Base-by-base conservation (phyloP, 1,140 invertebrate species). In the Cydia splendana region DNA sequence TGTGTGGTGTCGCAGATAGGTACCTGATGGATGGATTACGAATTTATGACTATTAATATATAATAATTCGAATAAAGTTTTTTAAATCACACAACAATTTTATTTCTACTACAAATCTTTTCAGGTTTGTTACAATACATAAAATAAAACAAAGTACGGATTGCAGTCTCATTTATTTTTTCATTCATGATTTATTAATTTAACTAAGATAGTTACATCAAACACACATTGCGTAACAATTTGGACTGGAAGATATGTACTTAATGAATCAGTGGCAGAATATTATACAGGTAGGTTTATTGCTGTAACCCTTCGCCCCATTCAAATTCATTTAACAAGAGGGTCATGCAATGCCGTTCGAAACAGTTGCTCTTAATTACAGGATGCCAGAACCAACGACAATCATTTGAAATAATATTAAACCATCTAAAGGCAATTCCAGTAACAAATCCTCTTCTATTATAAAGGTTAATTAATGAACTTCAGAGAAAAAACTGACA, bases 161-260 rank as follows among this genome's bases (percentile, higher is more conserved):
- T 87, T 91, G 90, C 91, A 93, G 91, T 93, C 91, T 93, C 88
- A 90, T 93, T 91, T 91, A 88, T 87, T 91, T 91, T 88, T 62
- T 42, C n/a, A 62, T 88, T 91, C 83, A 80, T 85, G 80, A 87
- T 87, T 81, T 88, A 88, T 87, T 87, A 79, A 84, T 84, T 85
- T 82, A 89, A 90, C 88, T 91, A 89, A 91, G 85, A 88, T 87
- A 88, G 85, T 85, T 91, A 91, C 88, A 91, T 88, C 86, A 88
- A 91, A 93, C 90, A 92, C 87, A 89, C 87, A 88, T 82, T 88
- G 88, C 84, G 82, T 89, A 87, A 90, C 85, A 91, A 91, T 90
- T 87, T 85, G 87, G 84, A 87, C 87, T 90, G 87, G 88, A 91
- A 91, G 90, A 89, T 91, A 91, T 90, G 85, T 90, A 82, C 62